Evolutionary conservation across 2,888 invertebrate species (phyloP).

Genomic region (Drosophila fungiperda): DNA sequence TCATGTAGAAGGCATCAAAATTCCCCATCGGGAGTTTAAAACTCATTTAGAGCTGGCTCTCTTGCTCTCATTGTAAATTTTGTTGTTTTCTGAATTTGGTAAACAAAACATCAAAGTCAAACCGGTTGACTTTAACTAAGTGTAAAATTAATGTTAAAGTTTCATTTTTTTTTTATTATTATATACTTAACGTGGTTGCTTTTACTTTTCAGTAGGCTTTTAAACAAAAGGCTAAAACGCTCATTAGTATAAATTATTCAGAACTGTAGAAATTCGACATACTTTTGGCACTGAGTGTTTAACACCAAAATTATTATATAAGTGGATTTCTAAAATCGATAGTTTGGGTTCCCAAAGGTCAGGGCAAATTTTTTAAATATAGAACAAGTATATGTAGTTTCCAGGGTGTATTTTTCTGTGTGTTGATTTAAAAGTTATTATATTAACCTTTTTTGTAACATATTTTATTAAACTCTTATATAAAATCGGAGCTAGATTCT

Average conservation of each 20-base stretch:
- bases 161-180: conserved; percentile 20
- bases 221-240: not conserved
- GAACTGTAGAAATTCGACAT: not conserved
- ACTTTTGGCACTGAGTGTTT: not conserved
- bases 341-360: not conserved
- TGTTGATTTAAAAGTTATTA: not conserved
- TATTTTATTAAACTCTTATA: not conserved
- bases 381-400: not conserved
- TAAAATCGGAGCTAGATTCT: not conserved
- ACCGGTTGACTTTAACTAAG: conserved; percentile 49
- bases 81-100: conserved; percentile 51
- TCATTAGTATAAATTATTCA: not conserved
- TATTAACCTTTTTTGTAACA: too few species aligned
- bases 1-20: conserved; percentile 20
- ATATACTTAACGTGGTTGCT: conserved; percentile 3
- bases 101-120: conserved; percentile 62
- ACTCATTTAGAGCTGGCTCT: conserved; percentile 14
- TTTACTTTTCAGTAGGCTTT: conserved; percentile 21
- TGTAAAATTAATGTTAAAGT: conserved; percentile 22
- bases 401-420: not conserved
- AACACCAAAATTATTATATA: not conserved
- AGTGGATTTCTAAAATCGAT: not conserved
- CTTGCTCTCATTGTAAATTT: conserved; percentile 10
- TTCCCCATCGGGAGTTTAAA: not conserved
- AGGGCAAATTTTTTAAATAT: not conserved